These are phyloP conservation scores for Stegodyphus dumicola DNA, from an alignment of 1,140 invertebrate species.

Conservation along the genomic window DNA sequence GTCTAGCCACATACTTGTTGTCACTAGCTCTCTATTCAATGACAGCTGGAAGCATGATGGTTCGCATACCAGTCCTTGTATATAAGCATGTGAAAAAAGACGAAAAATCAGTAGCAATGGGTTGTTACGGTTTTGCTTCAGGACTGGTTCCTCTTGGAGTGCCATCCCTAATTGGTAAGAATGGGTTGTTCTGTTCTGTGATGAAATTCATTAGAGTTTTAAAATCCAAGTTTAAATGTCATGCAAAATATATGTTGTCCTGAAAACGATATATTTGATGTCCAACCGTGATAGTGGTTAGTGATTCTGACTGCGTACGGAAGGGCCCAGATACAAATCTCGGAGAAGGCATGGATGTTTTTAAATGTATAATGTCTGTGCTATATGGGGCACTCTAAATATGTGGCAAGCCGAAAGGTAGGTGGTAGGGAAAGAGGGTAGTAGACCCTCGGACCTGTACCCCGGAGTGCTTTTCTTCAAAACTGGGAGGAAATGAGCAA, in stretches of 20 bases:
- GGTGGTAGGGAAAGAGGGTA: no score
- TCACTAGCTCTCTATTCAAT: slow-evolving; percentile 11
- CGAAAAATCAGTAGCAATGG: slow-evolving; percentile 47
- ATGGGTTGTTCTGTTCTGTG: neutral
- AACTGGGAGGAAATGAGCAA: no score
- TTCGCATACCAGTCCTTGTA: slow-evolving; percentile 62
- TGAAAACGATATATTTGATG: neutral
- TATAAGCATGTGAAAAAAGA: slow-evolving; percentile 57
- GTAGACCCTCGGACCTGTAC: no score
- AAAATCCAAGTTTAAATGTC: neutral
- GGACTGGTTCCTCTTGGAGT: slow-evolving; percentile 48
- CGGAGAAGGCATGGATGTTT: no score
- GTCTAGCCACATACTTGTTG: neutral
- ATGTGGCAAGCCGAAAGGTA: no score
- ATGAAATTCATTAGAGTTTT: neutral
- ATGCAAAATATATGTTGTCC: neutral
- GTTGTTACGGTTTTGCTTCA: slow-evolving; percentile 35
- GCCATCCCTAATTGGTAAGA: slow-evolving; percentile 60
- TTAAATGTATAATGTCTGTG: no score
- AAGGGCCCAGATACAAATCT: no score
- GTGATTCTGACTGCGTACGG: no score
- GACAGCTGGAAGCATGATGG: slow-evolving; percentile 31
- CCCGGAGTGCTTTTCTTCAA: no score
- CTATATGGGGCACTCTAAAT: no score
- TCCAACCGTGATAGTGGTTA: no score